phyloP scores from a whole-genome alignment of 2,888 invertebrate species.

The Drosophila rubida region DNA sequence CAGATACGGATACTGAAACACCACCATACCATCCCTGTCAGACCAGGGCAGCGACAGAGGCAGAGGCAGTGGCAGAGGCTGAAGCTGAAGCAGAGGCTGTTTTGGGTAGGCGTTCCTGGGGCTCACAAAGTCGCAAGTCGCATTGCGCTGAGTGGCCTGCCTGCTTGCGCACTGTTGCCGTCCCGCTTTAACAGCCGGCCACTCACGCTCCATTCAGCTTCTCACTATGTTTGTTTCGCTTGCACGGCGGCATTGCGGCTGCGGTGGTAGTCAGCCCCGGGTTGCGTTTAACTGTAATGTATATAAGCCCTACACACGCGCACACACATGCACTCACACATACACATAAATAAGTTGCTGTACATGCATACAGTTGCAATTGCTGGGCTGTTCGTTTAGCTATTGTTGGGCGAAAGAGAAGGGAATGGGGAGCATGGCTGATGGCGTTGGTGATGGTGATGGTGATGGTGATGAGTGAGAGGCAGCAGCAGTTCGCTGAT shows the following conservation, averaged over 20 bases:
- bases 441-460: constrained; percentile 3
- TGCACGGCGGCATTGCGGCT: constrained; percentile 55
- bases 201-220: not conserved
- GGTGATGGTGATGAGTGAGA: constrained; percentile 40
- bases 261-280: constrained; percentile 72
- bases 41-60: constrained; percentile 5
- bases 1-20: constrained; percentile 74
- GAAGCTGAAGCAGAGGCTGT: constrained; percentile 34
- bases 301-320: constrained; percentile 67
- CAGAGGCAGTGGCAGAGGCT: constrained; percentile 3
- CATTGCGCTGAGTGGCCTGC: constrained; percentile 77
- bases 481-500: constrained; percentile 65
- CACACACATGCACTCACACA: constrained; percentile 12
- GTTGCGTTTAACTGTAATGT: constrained; percentile 79
- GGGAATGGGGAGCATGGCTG: constrained; percentile 14
- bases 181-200: constrained; percentile 46
- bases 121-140: constrained; percentile 36
- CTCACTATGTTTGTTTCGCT: constrained; percentile 28
- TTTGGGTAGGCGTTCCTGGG: constrained; percentile 66
- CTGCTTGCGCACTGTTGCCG: constrained; percentile 22
- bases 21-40: constrained; percentile 61
- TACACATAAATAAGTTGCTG: constrained; percentile 32
- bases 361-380: constrained; percentile 60
- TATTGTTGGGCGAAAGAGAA: constrained; percentile 10
- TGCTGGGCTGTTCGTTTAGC: constrained; percentile 22